Evolutionary conservation across 1,140 invertebrate genomes (phyloP).

Genomic region (Sminthurides bifidus): DNA sequence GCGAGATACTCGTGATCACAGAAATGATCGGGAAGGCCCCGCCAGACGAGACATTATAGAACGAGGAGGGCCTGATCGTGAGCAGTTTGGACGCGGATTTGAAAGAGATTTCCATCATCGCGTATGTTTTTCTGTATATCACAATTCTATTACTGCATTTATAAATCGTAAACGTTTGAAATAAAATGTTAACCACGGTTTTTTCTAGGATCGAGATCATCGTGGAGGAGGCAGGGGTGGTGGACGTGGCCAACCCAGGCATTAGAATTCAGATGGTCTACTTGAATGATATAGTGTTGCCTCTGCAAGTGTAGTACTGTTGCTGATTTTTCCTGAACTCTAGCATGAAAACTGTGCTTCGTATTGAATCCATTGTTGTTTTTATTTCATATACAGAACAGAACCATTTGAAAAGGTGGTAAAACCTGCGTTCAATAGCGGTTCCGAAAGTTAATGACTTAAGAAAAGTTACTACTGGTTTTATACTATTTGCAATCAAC

Average conservation of each 20-base stretch:
- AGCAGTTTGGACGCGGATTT: background rate
- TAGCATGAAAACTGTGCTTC: no score
- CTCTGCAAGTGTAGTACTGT: no score
- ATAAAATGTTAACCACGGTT: background rate
- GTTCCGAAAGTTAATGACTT: no score
- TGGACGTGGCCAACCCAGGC: background rate
- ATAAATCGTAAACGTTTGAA: background rate
- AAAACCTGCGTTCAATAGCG: no score
- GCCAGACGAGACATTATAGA: conserved; percentile 15
- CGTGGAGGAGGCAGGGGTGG: conserved; percentile 5
- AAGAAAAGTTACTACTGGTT: no score
- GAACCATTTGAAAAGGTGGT: no score
- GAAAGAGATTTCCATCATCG: background rate
- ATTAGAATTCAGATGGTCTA: no score
- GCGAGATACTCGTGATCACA: conserved; percentile 19
- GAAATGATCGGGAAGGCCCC: conserved; percentile 19
- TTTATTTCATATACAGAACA: no score
- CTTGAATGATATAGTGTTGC: no score
- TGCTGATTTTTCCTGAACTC: no score
- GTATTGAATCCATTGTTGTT: no score
- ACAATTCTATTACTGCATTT: background rate
- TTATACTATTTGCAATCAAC: no score
- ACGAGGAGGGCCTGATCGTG: conserved; percentile 3
- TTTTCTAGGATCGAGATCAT: conserved; percentile 3
- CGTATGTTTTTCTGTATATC: background rate